These are phyloP conservation scores for Oryctolagus cuniculus DNA, from an alignment of 2,113 vertebrate species.

Conservation along the genomic window mOryCun1.1 NC_091435.1:97696501-97697000, in stretches of 20 bases:
- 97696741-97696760: slow-evolving; percentile 70
- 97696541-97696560: slow-evolving; percentile 67
- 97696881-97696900: neutral
- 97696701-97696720: slow-evolving; percentile 60
- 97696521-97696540: slow-evolving; percentile 54
- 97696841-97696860: neutral
- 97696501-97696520: neutral
- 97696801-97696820: slow-evolving; percentile 60
- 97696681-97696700: slow-evolving; percentile 75
- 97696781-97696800: slow-evolving; percentile 67
- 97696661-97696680: slow-evolving; percentile 83
- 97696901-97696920: neutral
- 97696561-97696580: slow-evolving; percentile 67
- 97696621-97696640: slow-evolving; percentile 83
- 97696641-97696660: slow-evolving; percentile 79
- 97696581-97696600: slow-evolving; percentile 77
- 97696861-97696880: neutral
- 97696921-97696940: neutral
- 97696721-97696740: slow-evolving; percentile 69
- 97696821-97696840: slow-evolving; percentile 64
- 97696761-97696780: slow-evolving; percentile 69
- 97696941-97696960: neutral
- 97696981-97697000: neutral
- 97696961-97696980: neutral
- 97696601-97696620: slow-evolving; percentile 80